These are phyloP conservation scores for mouse (Mus musculus) DNA, from an alignment of 2,113 vertebrate genomes.

Conservation along the genomic window GRCm39 chr8:49704001-49704500, in stretches of 20 bases:
- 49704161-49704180: neutral
- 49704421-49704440: neutral
- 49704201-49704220: neutral
- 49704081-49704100: conserved; percentile 64
- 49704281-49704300: neutral
- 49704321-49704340: neutral
- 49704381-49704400: conserved; percentile 5
- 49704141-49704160: conserved; percentile 35
- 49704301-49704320: neutral
- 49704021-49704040: conserved; percentile 61
- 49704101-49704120: conserved; percentile 56
- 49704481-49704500: neutral
- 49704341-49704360: conserved; percentile 1
- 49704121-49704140: conserved; percentile 56
- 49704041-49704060: conserved; percentile 64
- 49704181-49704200: neutral
- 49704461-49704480: neutral
- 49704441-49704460: neutral
- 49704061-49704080: conserved; percentile 67
- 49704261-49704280: neutral
- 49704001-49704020: conserved; percentile 41
- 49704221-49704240: conserved; percentile 10
- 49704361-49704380: neutral
- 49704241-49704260: neutral
- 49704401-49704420: neutral